Conservation (phyloP, 1,140 invertebrate species). For the Diorhabda carinulata region DNA sequence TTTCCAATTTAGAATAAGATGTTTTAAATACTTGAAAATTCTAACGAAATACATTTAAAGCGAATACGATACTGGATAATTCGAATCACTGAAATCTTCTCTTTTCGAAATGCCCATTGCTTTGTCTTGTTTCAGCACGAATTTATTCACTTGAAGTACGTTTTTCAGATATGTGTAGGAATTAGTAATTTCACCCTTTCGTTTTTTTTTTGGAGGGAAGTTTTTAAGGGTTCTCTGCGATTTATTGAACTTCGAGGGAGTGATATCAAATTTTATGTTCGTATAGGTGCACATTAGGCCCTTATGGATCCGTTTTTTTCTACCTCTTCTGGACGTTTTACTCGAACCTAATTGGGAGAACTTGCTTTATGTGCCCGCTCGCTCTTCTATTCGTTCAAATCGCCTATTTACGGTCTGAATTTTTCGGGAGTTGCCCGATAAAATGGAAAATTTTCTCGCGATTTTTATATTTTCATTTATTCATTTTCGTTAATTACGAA, state of each 20-base stretch:
- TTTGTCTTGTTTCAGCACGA: constrained; percentile 7
- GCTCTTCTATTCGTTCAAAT: background rate
- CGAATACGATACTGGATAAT: too few species aligned
- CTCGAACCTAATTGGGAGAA: constrained; percentile 6
- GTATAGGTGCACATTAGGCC: constrained; percentile 13
- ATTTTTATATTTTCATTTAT: too few species aligned
- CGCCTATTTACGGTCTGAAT: background rate
- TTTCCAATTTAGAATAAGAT: too few species aligned
- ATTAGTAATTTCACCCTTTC: constrained; percentile 16
- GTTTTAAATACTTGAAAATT: too few species aligned
- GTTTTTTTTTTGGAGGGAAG: constrained; percentile 5
- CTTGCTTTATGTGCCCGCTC: background rate
- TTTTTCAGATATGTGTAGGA: constrained; percentile 12
- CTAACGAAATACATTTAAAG: too few species aligned
- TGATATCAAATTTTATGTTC: constrained; percentile 19
- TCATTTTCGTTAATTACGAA: too few species aligned
- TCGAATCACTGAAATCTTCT: background rate
- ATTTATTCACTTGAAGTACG: constrained; percentile 10
- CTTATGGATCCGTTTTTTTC: constrained; percentile 6
- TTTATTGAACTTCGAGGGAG: constrained; percentile 18
- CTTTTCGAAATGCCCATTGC: background rate
- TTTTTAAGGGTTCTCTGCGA: constrained; percentile 15
- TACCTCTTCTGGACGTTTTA: constrained; percentile 1
- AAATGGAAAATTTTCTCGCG: constrained; percentile 3
- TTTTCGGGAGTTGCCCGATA: background rate